Evolutionary conservation across 1,140 invertebrate genomes (phyloP).

Genomic region (Heliconius hermathena): DNA sequence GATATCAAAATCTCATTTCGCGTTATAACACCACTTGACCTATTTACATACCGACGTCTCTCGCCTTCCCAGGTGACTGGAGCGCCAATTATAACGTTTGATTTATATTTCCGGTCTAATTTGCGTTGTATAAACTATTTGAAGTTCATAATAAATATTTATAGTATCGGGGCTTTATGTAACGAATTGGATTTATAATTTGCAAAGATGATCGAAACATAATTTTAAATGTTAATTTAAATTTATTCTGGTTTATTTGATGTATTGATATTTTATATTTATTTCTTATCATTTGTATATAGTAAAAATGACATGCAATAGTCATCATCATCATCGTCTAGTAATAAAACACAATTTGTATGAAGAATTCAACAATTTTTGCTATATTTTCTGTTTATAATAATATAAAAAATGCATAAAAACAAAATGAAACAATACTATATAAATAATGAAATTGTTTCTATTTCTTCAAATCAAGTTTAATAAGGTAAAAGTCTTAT

Average conservation of each 20-base stretch:
- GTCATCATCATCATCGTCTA: no score
- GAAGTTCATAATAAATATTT: conserved; percentile 16
- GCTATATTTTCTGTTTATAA: no score
- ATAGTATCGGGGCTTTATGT: conserved; percentile 2
- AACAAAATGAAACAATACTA: no score
- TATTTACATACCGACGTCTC: conserved; percentile 24
- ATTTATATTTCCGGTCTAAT: conserved; percentile 33
- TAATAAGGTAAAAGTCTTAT: no score
- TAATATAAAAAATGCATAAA: no score
- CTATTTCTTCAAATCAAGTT: no score
- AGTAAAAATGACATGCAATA: no score
- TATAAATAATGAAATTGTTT: no score
- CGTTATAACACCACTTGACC: conserved; percentile 19
- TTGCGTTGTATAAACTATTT: conserved; percentile 25
- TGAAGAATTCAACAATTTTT: no score
- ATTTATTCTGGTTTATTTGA: neutral
- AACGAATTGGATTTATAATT: neutral
- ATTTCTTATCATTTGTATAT: neutral
- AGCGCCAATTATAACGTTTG: conserved; percentile 30
- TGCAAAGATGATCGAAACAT: neutral
- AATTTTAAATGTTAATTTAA: neutral
- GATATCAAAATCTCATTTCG: neutral
- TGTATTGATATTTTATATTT: neutral
- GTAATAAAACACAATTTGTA: no score
- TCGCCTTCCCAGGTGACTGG: conserved; percentile 27